Evolutionary conservation across 2,797 vertebrate species (phyloP).

Genomic region (Anableps anableps): DNA sequence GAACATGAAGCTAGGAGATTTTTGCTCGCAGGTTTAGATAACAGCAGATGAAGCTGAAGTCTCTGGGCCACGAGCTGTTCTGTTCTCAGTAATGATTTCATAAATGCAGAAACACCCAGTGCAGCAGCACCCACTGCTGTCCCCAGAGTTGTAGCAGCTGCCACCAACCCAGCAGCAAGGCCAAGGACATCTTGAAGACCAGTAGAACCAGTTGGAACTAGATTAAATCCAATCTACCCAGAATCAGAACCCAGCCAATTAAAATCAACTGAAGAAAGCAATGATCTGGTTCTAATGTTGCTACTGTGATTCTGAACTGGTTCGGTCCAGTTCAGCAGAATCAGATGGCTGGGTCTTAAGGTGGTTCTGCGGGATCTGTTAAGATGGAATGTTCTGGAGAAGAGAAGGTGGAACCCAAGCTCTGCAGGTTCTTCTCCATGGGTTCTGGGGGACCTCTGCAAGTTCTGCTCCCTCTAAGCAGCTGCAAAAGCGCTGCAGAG

Average conservation of each 20-base stretch:
- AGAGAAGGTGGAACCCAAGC: not conserved
- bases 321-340: not conserved
- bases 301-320: not conserved
- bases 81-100: no score
- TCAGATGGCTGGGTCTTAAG: not conserved
- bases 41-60: no score
- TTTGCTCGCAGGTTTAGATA: no score
- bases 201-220: not conserved
- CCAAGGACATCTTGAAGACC: no score
- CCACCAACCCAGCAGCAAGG: no score
- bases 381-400: slow-evolving; percentile 20
- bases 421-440: not conserved
- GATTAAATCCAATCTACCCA: not conserved
- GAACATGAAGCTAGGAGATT: no score
- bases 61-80: no score
- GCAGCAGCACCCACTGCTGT: no score
- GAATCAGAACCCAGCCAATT: not conserved
- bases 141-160: no score
- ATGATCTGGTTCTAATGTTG: not conserved
- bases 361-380: slow-evolving; percentile 1
- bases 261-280: no score
- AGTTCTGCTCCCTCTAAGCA: not conserved
- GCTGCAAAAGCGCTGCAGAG: slow-evolving; percentile 20
- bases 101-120: no score
- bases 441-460: slow-evolving; percentile 5